Conservation (phyloP, 2,888 invertebrate species). For the Nephrotoma flavescens region DNA sequence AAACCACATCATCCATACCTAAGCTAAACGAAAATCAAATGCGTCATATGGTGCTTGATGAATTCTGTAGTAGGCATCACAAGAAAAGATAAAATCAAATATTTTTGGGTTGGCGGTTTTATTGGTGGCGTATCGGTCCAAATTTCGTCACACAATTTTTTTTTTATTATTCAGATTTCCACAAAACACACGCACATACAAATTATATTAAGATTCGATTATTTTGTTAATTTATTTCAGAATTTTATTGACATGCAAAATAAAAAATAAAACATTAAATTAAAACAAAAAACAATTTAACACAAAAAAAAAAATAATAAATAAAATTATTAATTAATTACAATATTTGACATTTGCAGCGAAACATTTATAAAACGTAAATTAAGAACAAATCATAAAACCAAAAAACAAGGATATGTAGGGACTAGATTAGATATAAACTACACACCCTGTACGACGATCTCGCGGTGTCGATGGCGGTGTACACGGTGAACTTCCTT, state of each 20-base stretch:
- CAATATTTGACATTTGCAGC: not conserved
- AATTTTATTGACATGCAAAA: not conserved
- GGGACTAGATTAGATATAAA: not conserved
- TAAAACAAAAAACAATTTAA: not conserved
- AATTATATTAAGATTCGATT: not conserved
- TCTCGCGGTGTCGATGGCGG: conserved; percentile 33
- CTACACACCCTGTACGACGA: conserved; percentile 23
- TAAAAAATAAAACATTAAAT: not conserved
- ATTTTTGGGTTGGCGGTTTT: not conserved
- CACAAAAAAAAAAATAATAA: not conserved
- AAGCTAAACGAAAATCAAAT: conserved; percentile 26
- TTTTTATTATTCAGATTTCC: not conserved
- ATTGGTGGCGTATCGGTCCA: not conserved
- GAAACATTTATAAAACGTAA: not conserved
- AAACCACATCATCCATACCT: conserved; percentile 2
- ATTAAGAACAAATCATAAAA: not conserved
- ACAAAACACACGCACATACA: not conserved
- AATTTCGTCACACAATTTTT: not conserved
- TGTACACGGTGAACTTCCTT: conserved; percentile 32
- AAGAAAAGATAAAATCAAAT: not conserved
- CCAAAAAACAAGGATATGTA: not conserved
- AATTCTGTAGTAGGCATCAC: conserved; percentile 21
- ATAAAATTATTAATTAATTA: not conserved
- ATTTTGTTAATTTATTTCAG: not conserved
- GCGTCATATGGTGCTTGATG: conserved; percentile 33